These are phyloP conservation scores for Amphiura filiformis DNA, from an alignment of 35 echinoderm and acorn worm genomes.

Conservation along the genomic window DNA sequence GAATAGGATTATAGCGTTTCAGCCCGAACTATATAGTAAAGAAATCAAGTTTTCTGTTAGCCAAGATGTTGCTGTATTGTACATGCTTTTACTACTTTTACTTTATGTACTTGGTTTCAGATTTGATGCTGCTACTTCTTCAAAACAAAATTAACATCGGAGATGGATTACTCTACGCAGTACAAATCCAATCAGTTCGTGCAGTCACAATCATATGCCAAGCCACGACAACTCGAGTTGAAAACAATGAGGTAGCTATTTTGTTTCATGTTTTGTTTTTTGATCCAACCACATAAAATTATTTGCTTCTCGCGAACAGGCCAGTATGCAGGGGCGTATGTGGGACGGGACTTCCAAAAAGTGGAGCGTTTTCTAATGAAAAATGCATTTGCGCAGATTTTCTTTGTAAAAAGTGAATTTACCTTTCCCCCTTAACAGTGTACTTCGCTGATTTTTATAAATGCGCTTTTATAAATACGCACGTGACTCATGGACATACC, in stretches of 20 bases:
- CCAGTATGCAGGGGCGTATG: too few species aligned
- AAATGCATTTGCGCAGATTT: too few species aligned
- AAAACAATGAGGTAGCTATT: not conserved
- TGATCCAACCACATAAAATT: too few species aligned
- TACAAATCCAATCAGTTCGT: not conserved
- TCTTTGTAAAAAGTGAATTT: not conserved
- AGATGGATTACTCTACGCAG: not conserved
- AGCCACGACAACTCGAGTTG: not conserved
- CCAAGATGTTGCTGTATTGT: not conserved
- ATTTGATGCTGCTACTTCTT: not conserved
- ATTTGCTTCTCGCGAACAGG: too few species aligned
- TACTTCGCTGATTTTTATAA: too few species aligned
- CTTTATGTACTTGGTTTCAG: not conserved
- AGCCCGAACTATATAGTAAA: not conserved
- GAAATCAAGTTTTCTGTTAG: not conserved
- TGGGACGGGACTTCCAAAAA: not conserved
- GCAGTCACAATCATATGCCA: not conserved
- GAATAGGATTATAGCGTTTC: not conserved
- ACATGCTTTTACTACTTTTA: not conserved
- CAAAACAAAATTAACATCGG: not conserved
- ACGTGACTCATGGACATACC: too few species aligned
- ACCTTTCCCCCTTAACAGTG: not conserved
- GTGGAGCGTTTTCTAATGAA: not conserved
- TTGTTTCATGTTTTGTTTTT: too few species aligned
- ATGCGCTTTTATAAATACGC: too few species aligned